These are phyloP conservation scores for Piaya cayana DNA, from an alignment of 2,113 vertebrate species.

Conservation along the genomic window DNA sequence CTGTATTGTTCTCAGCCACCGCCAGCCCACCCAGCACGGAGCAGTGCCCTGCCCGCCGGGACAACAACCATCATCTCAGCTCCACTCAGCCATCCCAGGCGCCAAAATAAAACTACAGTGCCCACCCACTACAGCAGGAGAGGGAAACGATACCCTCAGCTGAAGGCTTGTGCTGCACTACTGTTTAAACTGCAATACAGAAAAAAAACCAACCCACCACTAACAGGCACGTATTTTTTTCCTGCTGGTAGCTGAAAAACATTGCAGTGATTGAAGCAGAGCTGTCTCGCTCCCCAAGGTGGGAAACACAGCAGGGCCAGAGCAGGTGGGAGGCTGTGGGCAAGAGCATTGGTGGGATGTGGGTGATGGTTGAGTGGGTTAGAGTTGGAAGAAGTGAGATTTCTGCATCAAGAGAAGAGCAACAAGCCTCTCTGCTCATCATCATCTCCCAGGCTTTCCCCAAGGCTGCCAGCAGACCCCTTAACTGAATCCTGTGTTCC, in stretches of 20 bases:
- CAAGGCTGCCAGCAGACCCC: neutral
- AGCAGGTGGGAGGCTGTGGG: neutral
- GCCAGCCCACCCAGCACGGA: neutral
- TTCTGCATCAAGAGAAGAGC: neutral
- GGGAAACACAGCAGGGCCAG: fast-evolving
- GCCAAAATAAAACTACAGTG: fast-evolving
- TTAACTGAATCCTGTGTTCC: too few species aligned
- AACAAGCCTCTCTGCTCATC: fast-evolving
- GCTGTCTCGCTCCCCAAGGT: neutral
- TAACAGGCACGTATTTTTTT: fast-evolving
- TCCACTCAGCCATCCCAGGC: fast-evolving
- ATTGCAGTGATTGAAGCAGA: fast-evolving
- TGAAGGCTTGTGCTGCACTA: neutral
- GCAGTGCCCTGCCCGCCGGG: neutral
- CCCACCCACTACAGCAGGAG: neutral
- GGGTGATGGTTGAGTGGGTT: neutral
- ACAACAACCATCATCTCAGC: neutral
- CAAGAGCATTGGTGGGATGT: neutral
- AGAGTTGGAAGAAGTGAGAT: neutral
- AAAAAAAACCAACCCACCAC: neutral
- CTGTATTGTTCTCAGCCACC: neutral
- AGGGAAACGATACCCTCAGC: neutral
- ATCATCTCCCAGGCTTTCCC: neutral
- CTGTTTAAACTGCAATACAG: neutral
- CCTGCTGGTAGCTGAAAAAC: neutral